Evolutionary conservation across 1,140 invertebrate genomes (phyloP).

Genomic region (Danaus plexippus): DNA sequence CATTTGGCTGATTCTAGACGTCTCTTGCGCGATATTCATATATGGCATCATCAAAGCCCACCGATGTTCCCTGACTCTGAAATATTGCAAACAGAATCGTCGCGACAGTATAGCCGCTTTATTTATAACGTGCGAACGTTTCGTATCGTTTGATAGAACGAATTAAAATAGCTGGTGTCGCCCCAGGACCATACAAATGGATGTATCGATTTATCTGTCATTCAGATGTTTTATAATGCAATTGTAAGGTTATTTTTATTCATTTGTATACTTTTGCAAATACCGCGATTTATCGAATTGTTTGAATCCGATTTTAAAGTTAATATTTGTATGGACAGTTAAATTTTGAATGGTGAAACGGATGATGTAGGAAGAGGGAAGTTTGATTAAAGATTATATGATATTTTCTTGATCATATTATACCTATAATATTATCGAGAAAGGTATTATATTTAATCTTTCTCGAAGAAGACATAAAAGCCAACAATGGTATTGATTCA

Average conservation of each 20-base stretch:
- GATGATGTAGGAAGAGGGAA: no score
- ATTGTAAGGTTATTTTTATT: conserved; percentile 16
- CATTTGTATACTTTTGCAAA: conserved; percentile 1
- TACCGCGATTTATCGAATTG: not conserved
- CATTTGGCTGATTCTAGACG: conserved; percentile 8
- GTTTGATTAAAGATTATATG: no score
- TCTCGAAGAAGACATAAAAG: not conserved
- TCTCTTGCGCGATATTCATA: conserved; percentile 47
- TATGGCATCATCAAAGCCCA: conserved; percentile 57
- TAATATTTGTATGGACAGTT: no score
- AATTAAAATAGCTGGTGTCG: conserved; percentile 50
- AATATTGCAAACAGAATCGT: conserved; percentile 57
- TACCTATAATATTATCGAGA: no score
- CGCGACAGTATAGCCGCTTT: conserved; percentile 48
- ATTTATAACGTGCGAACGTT: conserved; percentile 56
- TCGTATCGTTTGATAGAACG: conserved; percentile 37
- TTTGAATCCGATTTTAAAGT: conserved; percentile 7
- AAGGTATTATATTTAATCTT: no score
- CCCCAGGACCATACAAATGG: conserved; percentile 32
- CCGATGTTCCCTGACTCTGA: conserved; percentile 47
- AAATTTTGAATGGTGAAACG: no score
- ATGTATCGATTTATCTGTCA: conserved; percentile 44
- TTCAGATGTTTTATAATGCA: conserved; percentile 34
- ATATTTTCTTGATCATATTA: no score
- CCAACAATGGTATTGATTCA: not conserved